Evolutionary conservation across 2,888 invertebrate genomes (phyloP), one percentile per base, ranked within the genome.

Genomic region (Chrysolina oricalcia): DNA sequence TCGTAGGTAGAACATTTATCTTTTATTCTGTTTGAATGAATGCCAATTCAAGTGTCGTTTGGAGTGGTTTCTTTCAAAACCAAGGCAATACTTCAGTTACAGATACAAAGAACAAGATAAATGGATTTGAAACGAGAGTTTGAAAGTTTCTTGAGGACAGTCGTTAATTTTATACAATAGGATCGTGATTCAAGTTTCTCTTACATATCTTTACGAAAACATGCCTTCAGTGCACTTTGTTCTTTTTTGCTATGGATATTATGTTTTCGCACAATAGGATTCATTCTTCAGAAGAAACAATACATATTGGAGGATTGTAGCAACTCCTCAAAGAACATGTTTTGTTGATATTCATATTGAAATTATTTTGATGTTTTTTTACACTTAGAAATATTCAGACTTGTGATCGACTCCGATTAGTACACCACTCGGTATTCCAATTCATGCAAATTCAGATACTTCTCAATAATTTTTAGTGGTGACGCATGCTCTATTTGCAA

Each of bases 1-100:
- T 10, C 40, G 68, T 68, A 68, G 68, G 68, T 68, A 53, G 40
- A 53, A 68, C 48, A 68, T 35, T 53, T 6, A 35, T 40, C 68
- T 53, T 50, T 68, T 68, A 41, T 68, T 40, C 19, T 13, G 3
- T 21, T 40, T 68, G 68, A 68, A 56, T 68, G 56, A 68, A 68
- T 68, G 53, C 17, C 68, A 68, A 68, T 40, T 53, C 68, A 21
- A 68, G 68, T 53, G 68, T 53, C 68, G 53, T 68, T 53, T 68
- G 35, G 68, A 68, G 68, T 68, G 68, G 68, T 68, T 68, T 68
- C 53, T 53, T 68, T 68, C 43, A 68, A 23, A 53, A 53, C 40
- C 19, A 48, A 19, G 10, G 27, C 41, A 68, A 68, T 68, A 68
- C 56, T 53, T 53, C 13, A 40, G 53, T 53, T 40, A 41, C 17